Conservation (phyloP, 1,140 invertebrate genomes). For the Diorhabda carinulata region DNA sequence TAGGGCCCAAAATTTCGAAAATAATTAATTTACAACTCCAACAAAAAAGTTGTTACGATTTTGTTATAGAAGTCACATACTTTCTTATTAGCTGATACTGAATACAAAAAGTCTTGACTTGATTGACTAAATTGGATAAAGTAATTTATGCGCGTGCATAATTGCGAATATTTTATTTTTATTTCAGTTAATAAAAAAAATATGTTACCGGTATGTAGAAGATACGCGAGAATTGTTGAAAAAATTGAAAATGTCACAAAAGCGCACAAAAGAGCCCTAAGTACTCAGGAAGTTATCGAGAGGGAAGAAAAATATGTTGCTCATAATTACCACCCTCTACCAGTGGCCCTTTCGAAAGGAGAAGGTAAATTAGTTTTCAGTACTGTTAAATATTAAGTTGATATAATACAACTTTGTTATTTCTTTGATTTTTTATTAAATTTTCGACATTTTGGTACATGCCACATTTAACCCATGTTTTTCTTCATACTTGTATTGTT, state of each 20-base stretch:
- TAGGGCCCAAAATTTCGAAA: too few relatives aligned
- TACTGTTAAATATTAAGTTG: not conserved
- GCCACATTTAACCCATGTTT: too few relatives aligned
- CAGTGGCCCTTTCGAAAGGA: conserved; percentile 80
- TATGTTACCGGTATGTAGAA: not conserved
- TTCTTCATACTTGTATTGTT: too few relatives aligned
- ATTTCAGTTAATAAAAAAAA: not conserved
- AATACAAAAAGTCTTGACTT: too few relatives aligned
- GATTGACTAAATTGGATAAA: too few relatives aligned
- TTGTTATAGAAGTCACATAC: too few relatives aligned
- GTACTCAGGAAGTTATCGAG: conserved; percentile 59
- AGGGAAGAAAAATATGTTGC: conserved; percentile 88
- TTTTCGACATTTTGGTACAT: not conserved
- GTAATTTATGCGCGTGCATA: not conserved
- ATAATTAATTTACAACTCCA: too few relatives aligned
- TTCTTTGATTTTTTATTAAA: not conserved
- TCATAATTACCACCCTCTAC: conserved; percentile 94
- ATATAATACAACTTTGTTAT: not conserved
- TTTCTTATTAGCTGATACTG: too few relatives aligned
- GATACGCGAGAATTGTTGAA: not conserved
- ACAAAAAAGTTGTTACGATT: too few relatives aligned
- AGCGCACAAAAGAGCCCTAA: conserved; percentile 20
- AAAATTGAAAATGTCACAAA: not conserved
- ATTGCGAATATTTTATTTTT: not conserved
- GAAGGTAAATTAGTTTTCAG: conserved; percentile 62